phyloP scores from a whole-genome alignment of 2,113 vertebrate genomes.

The Mormyrus iriodes region DNA sequence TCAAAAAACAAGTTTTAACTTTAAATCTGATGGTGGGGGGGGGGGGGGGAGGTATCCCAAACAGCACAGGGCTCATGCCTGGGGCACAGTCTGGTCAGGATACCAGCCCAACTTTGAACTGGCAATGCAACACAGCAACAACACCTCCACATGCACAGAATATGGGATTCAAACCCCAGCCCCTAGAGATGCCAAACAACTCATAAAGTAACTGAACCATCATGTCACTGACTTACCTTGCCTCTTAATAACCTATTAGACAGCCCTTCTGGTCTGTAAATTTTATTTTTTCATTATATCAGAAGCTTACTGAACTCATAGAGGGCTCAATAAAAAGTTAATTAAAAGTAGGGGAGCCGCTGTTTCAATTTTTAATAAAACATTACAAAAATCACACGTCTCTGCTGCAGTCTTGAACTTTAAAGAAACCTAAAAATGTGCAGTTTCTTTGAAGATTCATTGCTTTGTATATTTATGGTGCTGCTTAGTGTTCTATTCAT shows the following conservation, averaged over 20 bases:
- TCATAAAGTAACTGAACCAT: neutral
- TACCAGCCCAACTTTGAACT: too few species aligned
- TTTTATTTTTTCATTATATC: neutral
- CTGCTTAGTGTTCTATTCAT: neutral
- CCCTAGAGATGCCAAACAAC: neutral
- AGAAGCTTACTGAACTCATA: neutral
- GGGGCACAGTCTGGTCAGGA: neutral
- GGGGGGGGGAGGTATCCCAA: neutral
- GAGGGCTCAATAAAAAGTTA: neutral
- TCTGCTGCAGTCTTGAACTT: neutral
- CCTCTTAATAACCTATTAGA: neutral
- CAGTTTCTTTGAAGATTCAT: neutral
- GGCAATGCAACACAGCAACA: neutral
- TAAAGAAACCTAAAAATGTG: neutral
- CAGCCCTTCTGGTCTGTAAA: neutral
- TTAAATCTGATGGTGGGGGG: neutral
- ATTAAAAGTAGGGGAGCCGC: neutral
- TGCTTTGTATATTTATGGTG: neutral
- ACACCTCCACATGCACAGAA: neutral
- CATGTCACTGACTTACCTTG: neutral
- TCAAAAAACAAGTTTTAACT: neutral
- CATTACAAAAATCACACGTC: neutral
- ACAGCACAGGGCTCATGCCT: neutral
- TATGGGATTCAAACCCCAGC: neutral
- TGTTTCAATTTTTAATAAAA: slow-evolving; percentile 1